Percentiles rank a stretch among this genome's conserved stretches.
Conservation (phyloP, 2,113 vertebrate genomes). For the Notarius quadriscutis region DNA sequence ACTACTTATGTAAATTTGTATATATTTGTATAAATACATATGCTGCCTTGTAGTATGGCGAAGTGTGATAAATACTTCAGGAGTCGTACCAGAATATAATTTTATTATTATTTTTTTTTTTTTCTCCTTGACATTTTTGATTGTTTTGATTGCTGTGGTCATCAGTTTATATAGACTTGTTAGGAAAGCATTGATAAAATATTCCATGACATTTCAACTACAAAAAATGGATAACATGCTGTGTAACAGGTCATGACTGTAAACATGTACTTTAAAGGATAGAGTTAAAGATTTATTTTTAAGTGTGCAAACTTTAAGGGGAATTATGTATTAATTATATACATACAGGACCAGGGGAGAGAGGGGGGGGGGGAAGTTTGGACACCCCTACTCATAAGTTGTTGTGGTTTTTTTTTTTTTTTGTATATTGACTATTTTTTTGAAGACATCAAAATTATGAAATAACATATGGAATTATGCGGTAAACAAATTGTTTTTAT, state of each 20-base stretch:
- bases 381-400: no score
- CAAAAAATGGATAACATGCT: background rate
- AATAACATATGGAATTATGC: no score
- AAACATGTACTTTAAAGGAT: background rate
- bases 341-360: background rate
- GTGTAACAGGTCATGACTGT: background rate
- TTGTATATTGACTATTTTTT: no score
- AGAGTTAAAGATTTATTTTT: background rate
- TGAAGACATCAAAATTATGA: no score
- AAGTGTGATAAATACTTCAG: background rate
- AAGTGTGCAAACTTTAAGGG: background rate
- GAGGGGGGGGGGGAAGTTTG: no score
- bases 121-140: background rate
- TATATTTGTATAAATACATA: background rate
- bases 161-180: background rate
- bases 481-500: no score
- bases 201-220: background rate
- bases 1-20: conserved; percentile 5
- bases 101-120: background rate
- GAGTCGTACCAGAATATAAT: background rate
- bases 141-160: conserved; percentile 17
- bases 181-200: background rate
- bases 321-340: conserved; percentile 25
- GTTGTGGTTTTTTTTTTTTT: no score
- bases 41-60: background rate